These are phyloP conservation scores for Paradisaea rubra DNA, from an alignment of 2,113 vertebrate genomes.

Conservation along the genomic window DNA sequence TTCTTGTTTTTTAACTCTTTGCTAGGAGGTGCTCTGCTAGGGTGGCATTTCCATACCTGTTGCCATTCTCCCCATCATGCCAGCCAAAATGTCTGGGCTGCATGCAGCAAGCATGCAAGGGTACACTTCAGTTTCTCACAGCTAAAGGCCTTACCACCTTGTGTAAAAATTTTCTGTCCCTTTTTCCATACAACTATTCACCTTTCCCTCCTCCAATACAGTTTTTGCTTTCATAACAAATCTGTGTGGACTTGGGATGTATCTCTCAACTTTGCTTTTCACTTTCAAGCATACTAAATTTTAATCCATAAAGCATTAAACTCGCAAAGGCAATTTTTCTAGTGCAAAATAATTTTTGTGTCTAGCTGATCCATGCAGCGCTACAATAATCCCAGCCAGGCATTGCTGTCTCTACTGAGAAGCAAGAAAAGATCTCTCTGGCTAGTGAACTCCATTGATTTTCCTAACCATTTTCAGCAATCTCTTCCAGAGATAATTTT, in stretches of 20 bases:
- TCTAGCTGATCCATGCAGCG: background rate
- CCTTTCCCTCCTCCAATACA: background rate
- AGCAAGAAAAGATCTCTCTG: background rate
- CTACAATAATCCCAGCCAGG: background rate
- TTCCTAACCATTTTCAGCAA: background rate
- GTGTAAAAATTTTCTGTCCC: background rate
- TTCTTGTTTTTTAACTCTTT: background rate
- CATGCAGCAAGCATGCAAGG: background rate
- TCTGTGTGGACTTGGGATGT: background rate
- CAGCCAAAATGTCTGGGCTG: background rate
- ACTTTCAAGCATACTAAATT: background rate
- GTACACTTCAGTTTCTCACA: background rate
- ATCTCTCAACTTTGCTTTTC: background rate
- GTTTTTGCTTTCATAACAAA: background rate
- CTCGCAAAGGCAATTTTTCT: background rate
- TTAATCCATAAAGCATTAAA: background rate
- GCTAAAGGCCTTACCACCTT: background rate
- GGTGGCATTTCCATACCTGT: background rate
- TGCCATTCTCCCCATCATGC: background rate
- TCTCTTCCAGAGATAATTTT: background rate
- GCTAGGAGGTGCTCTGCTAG: background rate
- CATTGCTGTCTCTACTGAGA: background rate
- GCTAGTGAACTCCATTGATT: rapidly evolving
- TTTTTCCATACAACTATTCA: background rate
- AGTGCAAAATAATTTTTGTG: background rate